phyloP scores from a whole-genome alignment of 1,140 invertebrate genomes.

The Cherax quadricarinatus region DNA sequence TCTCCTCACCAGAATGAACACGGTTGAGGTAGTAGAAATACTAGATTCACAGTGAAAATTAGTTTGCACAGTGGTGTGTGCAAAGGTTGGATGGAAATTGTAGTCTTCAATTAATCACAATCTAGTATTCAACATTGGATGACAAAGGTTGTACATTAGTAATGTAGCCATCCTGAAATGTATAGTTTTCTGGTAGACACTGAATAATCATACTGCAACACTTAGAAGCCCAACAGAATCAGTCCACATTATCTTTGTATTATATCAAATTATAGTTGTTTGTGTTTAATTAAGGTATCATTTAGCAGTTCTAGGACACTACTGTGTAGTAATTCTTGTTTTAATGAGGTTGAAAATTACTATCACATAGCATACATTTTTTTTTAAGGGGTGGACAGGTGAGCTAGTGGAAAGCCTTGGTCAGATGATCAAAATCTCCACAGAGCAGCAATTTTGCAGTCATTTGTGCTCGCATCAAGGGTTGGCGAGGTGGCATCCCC shows the following conservation, averaged over 20 bases:
- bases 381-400: too few species aligned
- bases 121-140: background rate
- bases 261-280: background rate
- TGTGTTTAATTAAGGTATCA: too few species aligned
- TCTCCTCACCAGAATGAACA: constrained; percentile 5
- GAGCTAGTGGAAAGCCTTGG: too few species aligned
- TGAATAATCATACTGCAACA: background rate
- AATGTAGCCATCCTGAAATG: background rate
- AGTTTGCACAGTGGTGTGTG: background rate
- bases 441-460: too few species aligned
- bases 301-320: too few species aligned
- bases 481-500: too few species aligned
- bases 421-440: too few species aligned
- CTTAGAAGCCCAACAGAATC: background rate
- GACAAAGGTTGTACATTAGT: background rate
- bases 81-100: background rate
- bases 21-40: constrained; percentile 9
- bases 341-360: too few species aligned
- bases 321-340: too few species aligned
- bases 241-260: background rate
- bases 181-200: background rate
- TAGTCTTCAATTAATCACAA: background rate
- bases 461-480: too few species aligned
- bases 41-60: background rate
- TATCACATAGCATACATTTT: too few species aligned